Base-by-base conservation (phyloP, 2,113 vertebrate genomes). In the Caranx ignobilis region DNA sequence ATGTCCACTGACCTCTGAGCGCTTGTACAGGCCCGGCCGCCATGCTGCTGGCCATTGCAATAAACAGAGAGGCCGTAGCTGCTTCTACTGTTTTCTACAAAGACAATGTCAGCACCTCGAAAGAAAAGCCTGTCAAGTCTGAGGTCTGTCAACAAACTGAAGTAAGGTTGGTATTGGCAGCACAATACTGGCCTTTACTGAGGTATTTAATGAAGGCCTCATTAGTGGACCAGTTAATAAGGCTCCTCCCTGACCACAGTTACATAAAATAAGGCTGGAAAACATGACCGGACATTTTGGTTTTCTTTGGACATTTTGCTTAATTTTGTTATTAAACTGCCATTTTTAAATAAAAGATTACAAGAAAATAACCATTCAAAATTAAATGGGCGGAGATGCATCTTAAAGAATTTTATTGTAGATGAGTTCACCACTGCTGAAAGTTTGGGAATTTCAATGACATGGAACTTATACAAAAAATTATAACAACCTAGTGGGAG, bases 1-100 rank as follows among this genome's bases (percentile, higher is more conserved):
- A 87, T 89, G 88, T 89, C 86, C 91, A 87, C 82, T 82, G 89
- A 84, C 88, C 91, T 83, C 86, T 83, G 65, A 75, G 70, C 2
- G 85, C 81, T 57, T 66, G 77, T 65, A 75, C 75, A 75, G 83
- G 71, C 73, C 56, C 15, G 4, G 37, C 37, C 60, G 74, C 70
- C 70, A 48, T n/a, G 47, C 21, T 34, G 56, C 75, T 0, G 64
- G 39, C 41, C 37, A n/a, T 31, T 45, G 43, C 68, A 55, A 77
- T 39, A 57, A 50, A 59, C 69, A 5, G 37, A 35, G 18, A 61
- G 43, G 32, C 62, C 71, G 6, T 62, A 50, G 76, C 60, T 5
- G 39, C 76, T 59, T 76, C 9, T 77, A 55, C 47, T 35, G 61
- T 50, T 82, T 34, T 34, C 55, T n/a, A 54, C 54, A 62, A 70